phyloP scores from a whole-genome alignment of 2,113 vertebrate species.

The Microtus richardsoni region DNA sequence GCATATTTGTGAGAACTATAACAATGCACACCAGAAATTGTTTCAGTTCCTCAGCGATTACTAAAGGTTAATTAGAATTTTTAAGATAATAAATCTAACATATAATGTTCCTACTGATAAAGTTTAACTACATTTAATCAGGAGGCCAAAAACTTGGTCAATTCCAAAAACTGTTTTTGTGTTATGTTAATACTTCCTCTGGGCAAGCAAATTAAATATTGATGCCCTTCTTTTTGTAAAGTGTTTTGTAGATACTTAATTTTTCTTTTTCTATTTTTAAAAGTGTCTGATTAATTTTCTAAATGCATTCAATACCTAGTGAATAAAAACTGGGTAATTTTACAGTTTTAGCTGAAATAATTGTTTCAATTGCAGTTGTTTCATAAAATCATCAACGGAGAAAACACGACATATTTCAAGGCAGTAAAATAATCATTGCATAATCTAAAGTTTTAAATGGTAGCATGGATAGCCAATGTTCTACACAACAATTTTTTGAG shows the following conservation, averaged over 20 bases:
- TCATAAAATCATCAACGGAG: not conserved
- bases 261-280: not conserved
- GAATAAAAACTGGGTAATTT: not conserved
- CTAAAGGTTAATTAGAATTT: slow-evolving; percentile 87
- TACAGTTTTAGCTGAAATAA: not conserved
- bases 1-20: slow-evolving; percentile 77
- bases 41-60: slow-evolving; percentile 84
- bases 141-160: slow-evolving; percentile 73
- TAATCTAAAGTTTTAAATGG: not conserved
- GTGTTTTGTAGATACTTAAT: slow-evolving; percentile 70
- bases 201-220: slow-evolving; percentile 84
- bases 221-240: slow-evolving; percentile 75
- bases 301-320: not conserved
- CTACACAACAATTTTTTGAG: not conserved
- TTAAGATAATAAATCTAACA: slow-evolving; percentile 85
- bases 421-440: not conserved
- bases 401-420: not conserved
- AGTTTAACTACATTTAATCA: slow-evolving; percentile 82
- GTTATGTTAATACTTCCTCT: slow-evolving; percentile 78
- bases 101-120: slow-evolving; percentile 59
- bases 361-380: not conserved
- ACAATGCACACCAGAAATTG: slow-evolving; percentile 72
- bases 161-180: slow-evolving; percentile 79
- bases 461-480: not conserved
- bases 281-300: not conserved